Base-by-base conservation (phyloP, 1,140 invertebrate species). In the Achatina immaculata region DNA sequence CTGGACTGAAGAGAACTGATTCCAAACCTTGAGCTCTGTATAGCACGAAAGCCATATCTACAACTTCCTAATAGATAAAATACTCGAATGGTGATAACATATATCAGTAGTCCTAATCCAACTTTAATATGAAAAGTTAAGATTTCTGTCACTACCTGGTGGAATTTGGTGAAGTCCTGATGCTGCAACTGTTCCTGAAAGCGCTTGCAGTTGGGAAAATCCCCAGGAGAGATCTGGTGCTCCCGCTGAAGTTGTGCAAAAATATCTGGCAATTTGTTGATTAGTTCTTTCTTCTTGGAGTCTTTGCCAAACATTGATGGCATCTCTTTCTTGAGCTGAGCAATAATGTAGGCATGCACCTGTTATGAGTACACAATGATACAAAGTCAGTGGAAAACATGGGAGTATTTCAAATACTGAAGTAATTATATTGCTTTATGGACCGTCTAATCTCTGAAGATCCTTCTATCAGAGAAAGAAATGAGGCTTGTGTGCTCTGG, bases 321-420 rank as follows among this genome's bases (percentile, higher is more conserved):
- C 97, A 99, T 99, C 86, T 98, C 96, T 92, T 98, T 98, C 84
- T 95, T 94, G 77, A 99, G 92, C 83, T 97, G 95, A 83, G 95
- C 95, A 79, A 99, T 99, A 84, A 99, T 98, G 88, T 98, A 99
- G 0, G 98, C 97, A 92, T 99, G 97, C 16, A 98, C 97, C 95
- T 95, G 86, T 34, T 19, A 62, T 36, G 34, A 31, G 28, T 1
- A 62, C 11, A 62, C 3, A 55, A 55, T 55, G 21, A 55, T 9
- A 24, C 16, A 55, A 3, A 55, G 24, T 55, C 48, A 55, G 48
- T 55, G 24, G 6, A 45, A n/a, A n/a, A n/a, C n/a, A n/a, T n/a
- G n/a, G n/a, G n/a, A n/a, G n/a, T n/a, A n/a, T n/a, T n/a, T n/a
- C n/a, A n/a, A n/a, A n/a, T n/a, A n/a, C n/a, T n/a, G n/a, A n/a